These are phyloP conservation scores for Eupithecia subfuscata DNA, from an alignment of 2,888 invertebrate species.

Conservation along the genomic window DNA sequence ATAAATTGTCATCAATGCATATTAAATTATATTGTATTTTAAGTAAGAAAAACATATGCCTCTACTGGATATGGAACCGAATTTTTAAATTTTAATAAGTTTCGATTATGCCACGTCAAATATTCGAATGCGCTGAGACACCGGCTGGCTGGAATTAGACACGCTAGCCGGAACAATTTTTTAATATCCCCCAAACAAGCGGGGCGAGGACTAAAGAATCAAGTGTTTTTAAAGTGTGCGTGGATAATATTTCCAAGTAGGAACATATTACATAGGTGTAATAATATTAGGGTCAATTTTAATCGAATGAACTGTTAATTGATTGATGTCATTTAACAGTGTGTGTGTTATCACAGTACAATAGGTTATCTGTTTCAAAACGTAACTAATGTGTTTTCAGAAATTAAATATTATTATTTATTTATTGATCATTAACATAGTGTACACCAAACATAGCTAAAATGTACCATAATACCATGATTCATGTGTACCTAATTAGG, in stretches of 20 bases:
- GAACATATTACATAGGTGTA: too few species aligned
- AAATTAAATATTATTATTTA: too few species aligned
- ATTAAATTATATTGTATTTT: not conserved
- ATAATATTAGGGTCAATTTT: not conserved
- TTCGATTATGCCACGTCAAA: not conserved
- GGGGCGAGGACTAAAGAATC: constrained; percentile 61
- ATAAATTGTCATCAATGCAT: not conserved
- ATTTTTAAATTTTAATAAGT: not conserved
- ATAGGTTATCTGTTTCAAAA: not conserved
- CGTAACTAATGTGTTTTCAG: not conserved
- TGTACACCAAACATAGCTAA: too few species aligned
- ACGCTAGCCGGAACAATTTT: constrained; percentile 84
- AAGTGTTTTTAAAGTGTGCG: constrained; percentile 54
- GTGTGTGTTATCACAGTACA: too few species aligned
- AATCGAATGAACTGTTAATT: not conserved
- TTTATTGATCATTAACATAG: too few species aligned
- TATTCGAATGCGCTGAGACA: constrained; percentile 52
- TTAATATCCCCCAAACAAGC: constrained; percentile 82
- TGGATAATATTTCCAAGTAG: not conserved
- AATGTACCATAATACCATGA: too few species aligned
- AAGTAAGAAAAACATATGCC: not conserved
- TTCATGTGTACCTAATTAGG: too few species aligned
- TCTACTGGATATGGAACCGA: not conserved
- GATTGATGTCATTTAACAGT: too few species aligned
- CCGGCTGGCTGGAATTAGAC: constrained; percentile 81